phyloP scores from a whole-genome alignment of 2,113 vertebrate genomes.

The Phrynocephalus versicolor region DNA sequence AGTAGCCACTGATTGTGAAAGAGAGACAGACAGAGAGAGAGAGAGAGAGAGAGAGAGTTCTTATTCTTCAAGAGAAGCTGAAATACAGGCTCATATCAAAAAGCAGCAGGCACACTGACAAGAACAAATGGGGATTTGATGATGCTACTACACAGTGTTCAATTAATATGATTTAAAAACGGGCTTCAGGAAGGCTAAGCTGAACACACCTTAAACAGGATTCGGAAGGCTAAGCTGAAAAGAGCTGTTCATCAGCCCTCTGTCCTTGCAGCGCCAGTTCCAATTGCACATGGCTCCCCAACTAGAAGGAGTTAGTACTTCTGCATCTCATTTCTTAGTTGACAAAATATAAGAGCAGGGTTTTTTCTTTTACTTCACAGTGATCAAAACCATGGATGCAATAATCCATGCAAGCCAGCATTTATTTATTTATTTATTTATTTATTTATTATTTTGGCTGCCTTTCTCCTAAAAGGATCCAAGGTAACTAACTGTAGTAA shows the following conservation, averaged over 20 bases:
- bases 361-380: neutral
- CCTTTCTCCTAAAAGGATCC: too few relatives aligned
- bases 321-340: constrained; percentile 1
- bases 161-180: constrained; percentile 48
- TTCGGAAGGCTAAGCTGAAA: neutral
- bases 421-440: neutral
- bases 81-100: constrained; percentile 49
- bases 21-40: too few relatives aligned
- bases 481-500: neutral
- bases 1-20: neutral
- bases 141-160: constrained; percentile 41
- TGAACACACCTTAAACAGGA: constrained; percentile 30
- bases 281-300: neutral
- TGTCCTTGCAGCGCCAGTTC: neutral
- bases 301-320: neutral
- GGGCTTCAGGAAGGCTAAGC: neutral
- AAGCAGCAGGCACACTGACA: neutral
- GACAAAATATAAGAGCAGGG: neutral
- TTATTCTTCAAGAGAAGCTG: neutral
- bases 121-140: constrained; percentile 56
- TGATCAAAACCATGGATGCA: neutral
- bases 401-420: neutral
- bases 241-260: neutral
- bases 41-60: neutral
- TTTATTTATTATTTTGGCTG: neutral